These are phyloP conservation scores for Xiphias gladius DNA, from an alignment of 2,113 vertebrate species.

Conservation along the genomic window DNA sequence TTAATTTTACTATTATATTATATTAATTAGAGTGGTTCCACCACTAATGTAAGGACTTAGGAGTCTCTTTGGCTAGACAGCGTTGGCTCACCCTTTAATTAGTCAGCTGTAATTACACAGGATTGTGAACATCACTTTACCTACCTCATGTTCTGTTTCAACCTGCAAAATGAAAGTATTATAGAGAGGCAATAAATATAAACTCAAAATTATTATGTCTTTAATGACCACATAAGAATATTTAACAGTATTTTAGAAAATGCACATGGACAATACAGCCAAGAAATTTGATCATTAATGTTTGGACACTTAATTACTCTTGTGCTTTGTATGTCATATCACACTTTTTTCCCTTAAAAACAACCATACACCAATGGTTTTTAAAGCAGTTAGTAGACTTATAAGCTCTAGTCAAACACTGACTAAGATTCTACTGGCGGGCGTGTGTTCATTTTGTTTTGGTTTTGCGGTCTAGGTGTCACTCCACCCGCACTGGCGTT, in stretches of 20 bases:
- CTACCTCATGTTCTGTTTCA: slow-evolving; percentile 17
- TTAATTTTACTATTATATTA: neutral
- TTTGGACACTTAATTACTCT: neutral
- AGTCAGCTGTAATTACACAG: slow-evolving; percentile 33
- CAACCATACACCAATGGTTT: too few relatives aligned
- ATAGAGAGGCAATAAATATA: neutral
- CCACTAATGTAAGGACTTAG: neutral
- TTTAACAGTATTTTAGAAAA: neutral
- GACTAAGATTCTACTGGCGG: neutral
- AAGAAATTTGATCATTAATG: neutral
- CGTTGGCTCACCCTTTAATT: slow-evolving; percentile 30
- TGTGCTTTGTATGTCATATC: too few relatives aligned
- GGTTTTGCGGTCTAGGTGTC: slow-evolving; percentile 65
- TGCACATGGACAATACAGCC: neutral
- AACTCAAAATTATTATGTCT: neutral
- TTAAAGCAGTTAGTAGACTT: neutral
- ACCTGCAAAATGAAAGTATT: neutral
- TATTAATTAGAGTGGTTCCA: neutral
- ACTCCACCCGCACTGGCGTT: slow-evolving; percentile 79
- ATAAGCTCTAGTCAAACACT: neutral
- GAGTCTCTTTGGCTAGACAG: slow-evolving; percentile 52
- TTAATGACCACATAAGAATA: neutral
- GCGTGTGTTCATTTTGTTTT: neutral
- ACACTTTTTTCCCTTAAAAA: too few relatives aligned
- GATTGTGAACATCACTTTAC: neutral